Base-by-base conservation (phyloP, 64 coral and sea anemone genomes). In the Pachyseris speciosa region DNA sequence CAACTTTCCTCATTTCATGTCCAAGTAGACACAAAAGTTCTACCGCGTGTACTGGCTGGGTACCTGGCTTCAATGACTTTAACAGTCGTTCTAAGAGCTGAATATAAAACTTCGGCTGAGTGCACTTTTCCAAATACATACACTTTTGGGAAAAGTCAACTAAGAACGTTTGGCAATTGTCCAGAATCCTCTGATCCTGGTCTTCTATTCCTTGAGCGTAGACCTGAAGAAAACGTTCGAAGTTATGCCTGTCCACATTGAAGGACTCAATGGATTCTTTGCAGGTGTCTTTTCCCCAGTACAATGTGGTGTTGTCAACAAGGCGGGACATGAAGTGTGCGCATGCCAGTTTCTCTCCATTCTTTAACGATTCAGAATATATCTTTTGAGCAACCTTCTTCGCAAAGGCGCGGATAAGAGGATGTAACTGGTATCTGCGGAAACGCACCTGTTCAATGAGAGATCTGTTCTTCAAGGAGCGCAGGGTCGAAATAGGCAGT, bases 221-320 rank as follows among this genome's bases (percentile, higher is more conserved):
- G 2, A 28, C 22, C 16, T 94, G 17, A 15, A 94, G 58, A 57
- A 67, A 75, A 53, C 73, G 26, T 25, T 94, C 91, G 9, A 88
- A 76, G 24, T 93, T 74, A 5, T 47, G 68, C 29, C 91, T 88
- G 48, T 94, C 74, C 11, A 42, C 77, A 58, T 26, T 42, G 77
- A 94, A 94, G 36, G 36, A 12, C 11, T 59, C 22, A 32, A 94
- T 37, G 15, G 91, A 71, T 83, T 81, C 19, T 45, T 88, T 83
- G 70, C 85, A 94, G 31, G 34, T 36, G 66, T 88, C 74, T 8
- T 61, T 64, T 12, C 27, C 45, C 50, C 75, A 88, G 25, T 42
- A 76, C 31, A 61, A 37, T 25, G 45, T 42, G 20, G 55, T 2
- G 19, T 88, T 52, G 2, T 33, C 12, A 43, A 15, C 20, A 32